Evolutionary conservation across 2,797 vertebrate species (phyloP), one percentile per base, ranked within the genome.

Genomic region (Apogon hyalosoma): DNA sequence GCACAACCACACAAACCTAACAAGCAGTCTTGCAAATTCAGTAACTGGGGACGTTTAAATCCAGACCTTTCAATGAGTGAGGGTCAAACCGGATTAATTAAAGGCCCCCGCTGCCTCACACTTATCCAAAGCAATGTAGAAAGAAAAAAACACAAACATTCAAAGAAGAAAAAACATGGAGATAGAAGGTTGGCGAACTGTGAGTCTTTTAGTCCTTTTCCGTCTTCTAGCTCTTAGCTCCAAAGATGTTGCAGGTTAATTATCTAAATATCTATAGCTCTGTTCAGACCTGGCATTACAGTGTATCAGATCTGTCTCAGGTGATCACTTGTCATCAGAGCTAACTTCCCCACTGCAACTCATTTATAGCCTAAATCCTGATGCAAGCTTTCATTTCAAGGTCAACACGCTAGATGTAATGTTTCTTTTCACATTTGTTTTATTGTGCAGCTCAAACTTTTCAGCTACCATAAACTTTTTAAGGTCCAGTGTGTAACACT

Each of bases 121-220:
- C 1, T 3, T 28, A 7, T 33, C 0, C 53, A 3, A 40, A 7
- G 18, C 3, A 3, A 6, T 6, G 24, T 40, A 8, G 31, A 14
- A 2, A 0, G 0, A 2, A 65, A 6, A 11, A 18, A 0, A n/a
- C n/a, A n/a, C n/a, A n/a, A n/a, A n/a, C n/a, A n/a, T n/a, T n/a
- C n/a, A 1, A 52, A 3, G 8, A 0, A 3, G n/a, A 24, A 4
- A 3, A 6, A 0, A 10, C 4, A 36, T 11, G 11, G 89, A 86
- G 69, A 82, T 78, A 72, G 21, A 88, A 60, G 88, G 90, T 92
- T 18, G 18, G 85, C 74, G 10, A 4, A 54, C 2, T 6, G 10
- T 41, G 3, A 10, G 6, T 50, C 19, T 49, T 2, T 3, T 18
- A 9, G 33, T 50, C 2, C 2, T 4, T 46, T 1, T 19, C 3